Conservation (phyloP, 2,113 vertebrate species). For the Sarotherodon lohbergeri region DNA sequence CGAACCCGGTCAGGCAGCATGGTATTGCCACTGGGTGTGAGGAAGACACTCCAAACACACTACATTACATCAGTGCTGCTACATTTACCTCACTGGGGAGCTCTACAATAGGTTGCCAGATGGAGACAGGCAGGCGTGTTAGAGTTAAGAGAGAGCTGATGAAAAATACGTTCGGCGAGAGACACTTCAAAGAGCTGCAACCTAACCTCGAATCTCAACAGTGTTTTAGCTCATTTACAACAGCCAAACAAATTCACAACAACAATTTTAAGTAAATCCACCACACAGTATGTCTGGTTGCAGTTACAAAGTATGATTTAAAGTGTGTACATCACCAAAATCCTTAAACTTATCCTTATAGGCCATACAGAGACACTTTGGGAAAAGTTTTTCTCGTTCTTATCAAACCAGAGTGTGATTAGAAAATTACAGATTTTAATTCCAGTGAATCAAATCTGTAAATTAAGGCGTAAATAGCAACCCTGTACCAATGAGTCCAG, state of each 20-base stretch:
- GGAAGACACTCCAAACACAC: not conserved
- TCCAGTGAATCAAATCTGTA: not conserved
- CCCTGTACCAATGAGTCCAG: not conserved
- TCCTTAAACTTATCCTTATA: not conserved
- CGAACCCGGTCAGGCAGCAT: not conserved
- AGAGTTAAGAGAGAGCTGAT: not conserved
- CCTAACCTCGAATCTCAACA: conserved; percentile 24
- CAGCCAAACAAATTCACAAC: not conserved
- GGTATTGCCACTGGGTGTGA: not conserved
- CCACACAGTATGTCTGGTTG: not conserved
- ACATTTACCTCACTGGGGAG: conserved; percentile 13
- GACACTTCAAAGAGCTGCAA: conserved; percentile 4
- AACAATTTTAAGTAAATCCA: not conserved
- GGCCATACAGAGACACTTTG: not conserved
- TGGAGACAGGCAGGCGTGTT: not conserved
- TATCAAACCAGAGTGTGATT: not conserved
- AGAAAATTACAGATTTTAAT: not conserved
- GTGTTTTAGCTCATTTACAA: not conserved
- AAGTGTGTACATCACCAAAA: not conserved
- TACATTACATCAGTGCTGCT: conserved; percentile 34
- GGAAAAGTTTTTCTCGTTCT: not conserved
- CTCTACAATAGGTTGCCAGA: not conserved
- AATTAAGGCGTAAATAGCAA: not conserved
- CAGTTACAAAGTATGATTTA: not conserved
- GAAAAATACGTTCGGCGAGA: not conserved